Conservation (phyloP, 2,888 invertebrate species). For the Hydropsyche betteni region DNA sequence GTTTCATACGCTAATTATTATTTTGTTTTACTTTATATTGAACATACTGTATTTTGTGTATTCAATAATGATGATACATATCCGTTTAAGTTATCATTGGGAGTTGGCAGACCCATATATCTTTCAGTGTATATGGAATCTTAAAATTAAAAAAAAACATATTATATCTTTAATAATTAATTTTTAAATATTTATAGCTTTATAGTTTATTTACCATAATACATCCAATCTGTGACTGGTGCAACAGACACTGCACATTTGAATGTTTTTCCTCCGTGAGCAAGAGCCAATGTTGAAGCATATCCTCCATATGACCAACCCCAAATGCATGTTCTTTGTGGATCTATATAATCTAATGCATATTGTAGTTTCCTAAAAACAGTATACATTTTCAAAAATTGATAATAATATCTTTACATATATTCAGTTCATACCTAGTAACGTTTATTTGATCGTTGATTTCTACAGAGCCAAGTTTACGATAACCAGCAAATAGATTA, state of each 20-base stretch:
- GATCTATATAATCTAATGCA: slow-evolving; percentile 77
- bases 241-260: slow-evolving; percentile 95
- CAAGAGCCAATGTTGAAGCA: slow-evolving; percentile 87
- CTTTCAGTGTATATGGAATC: slow-evolving; percentile 98
- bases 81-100: slow-evolving; percentile 74
- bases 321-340: slow-evolving; percentile 89
- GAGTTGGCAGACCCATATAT: slow-evolving; percentile 88
- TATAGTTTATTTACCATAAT: slow-evolving; percentile 78
- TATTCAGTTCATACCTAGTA: slow-evolving; percentile 67
- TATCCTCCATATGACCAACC: slow-evolving; percentile 99
- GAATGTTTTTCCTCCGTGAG: slow-evolving; percentile 81
- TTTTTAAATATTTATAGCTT: not conserved
- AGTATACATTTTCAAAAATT: too few species aligned
- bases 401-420: too few species aligned
- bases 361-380: slow-evolving; percentile 70
- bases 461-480: slow-evolving; percentile 87
- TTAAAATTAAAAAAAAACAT: slow-evolving; percentile 56
- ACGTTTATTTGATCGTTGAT: slow-evolving; percentile 90
- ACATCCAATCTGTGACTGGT: slow-evolving; percentile 95
- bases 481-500: slow-evolving; percentile 83
- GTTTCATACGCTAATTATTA: slow-evolving; percentile 21
- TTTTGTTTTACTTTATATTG: not conserved
- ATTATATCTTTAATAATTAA: slow-evolving; percentile 2
- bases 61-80: slow-evolving; percentile 71
- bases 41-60: slow-evolving; percentile 63